Conservation (phyloP, 30 jellyfish, hydroid and myxozoan genomes). For the Catostylus mosaicus region DNA sequence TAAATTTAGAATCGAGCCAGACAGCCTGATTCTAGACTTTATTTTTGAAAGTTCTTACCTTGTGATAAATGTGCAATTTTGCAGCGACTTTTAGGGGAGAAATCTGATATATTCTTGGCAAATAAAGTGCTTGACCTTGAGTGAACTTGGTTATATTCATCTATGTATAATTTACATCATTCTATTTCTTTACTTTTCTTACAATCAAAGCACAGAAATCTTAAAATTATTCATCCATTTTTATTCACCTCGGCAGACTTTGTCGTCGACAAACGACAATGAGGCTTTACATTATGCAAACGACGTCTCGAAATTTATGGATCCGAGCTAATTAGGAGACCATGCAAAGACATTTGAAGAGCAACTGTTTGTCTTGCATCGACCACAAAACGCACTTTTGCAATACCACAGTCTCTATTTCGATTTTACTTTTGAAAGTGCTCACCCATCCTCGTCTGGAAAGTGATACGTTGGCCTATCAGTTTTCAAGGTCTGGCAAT, state of each 20-base stretch:
- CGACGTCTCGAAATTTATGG: neutral
- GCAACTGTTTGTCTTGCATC: constrained; percentile 13
- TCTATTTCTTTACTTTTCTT: no score
- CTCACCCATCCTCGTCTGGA: constrained; percentile 13
- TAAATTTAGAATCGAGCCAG: no score
- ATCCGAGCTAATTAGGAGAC: neutral
- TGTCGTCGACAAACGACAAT: neutral
- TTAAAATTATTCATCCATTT: neutral
- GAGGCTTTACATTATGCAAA: neutral
- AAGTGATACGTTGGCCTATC: constrained; percentile 10
- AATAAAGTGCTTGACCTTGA: no score
- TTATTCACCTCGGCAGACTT: neutral
- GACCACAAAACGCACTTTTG: constrained; percentile 31
- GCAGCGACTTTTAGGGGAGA: no score
- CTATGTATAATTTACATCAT: no score
- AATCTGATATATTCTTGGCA: no score
- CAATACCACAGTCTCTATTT: constrained; percentile 23
- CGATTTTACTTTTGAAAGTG: neutral
- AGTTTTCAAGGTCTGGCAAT: neutral
- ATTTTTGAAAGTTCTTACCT: no score
- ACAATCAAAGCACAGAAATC: no score
- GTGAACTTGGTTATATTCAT: no score
- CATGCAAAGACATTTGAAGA: neutral
- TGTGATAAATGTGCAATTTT: no score
- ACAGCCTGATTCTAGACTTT: no score